Evolutionary conservation across 2,113 vertebrate species (phyloP), one percentile per base, ranked within the genome.

Genomic region (Leucopsar rothschildi): DNA sequence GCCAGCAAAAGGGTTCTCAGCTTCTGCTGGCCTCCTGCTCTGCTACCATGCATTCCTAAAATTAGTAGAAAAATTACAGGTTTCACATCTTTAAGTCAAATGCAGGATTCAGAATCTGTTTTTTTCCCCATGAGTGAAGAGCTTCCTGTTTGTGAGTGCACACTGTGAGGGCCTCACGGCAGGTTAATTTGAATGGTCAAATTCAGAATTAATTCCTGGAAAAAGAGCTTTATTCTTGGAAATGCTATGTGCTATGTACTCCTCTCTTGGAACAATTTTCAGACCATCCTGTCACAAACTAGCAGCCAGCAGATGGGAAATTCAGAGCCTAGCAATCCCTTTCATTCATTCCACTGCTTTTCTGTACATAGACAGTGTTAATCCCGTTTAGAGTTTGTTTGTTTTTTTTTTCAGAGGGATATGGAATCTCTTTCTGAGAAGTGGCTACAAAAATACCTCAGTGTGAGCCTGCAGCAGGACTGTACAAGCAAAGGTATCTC

Each of bases 191-290:
- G 20, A 88, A 60, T 18, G 76, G 37, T 39, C 28, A 73, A 83
- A 71, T 73, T 68, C 49, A 40, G 82, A 90, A 86, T 70, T 56
- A n/a, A 71, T 90, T 88, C 76, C 88, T 88, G 53, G 92, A 91
- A 86, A 73, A 82, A 81, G 56, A 57, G 11, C 24, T 4, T 1
- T 56, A 4, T 93, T 93, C 92, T 83, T 86, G 82, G 79, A 95
- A 93, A 60, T 18, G 35, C 56, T 93, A 60, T 60, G 50, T 72
- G 29, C 55, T 93, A 23, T 37, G 40, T 33, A 22, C 44, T 92
- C 56, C 75, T 89, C 55, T 76, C 82, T 82, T 94, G 78, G 82
- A 95, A 93, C 10, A 24, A 44, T 50, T 90, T 83, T 92, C 75
- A 73, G 82, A 40, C 20, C 37, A 49, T 94, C 47, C 63, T 90